Conservation (phyloP, 2,113 vertebrate species). For the Ceratotherium simum region DNA sequence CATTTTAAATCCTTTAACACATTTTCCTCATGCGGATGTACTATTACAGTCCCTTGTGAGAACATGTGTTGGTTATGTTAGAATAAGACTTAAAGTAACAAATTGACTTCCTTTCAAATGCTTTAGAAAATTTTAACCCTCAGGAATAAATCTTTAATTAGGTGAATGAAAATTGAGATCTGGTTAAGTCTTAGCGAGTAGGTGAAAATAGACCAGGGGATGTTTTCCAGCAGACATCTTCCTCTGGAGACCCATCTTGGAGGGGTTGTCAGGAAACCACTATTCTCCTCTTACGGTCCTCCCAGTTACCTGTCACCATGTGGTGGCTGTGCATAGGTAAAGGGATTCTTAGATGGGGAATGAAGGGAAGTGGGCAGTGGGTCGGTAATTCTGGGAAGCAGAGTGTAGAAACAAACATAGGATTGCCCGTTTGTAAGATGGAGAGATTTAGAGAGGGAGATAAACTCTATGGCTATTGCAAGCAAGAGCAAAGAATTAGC, state of each 20-base stretch:
- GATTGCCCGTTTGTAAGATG: neutral
- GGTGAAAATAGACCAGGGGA: slow-evolving; percentile 12
- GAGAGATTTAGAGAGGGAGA: neutral
- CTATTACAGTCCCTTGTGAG: slow-evolving; percentile 62
- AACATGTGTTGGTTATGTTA: slow-evolving; percentile 72
- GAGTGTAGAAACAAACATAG: neutral
- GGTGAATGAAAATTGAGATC: slow-evolving; percentile 48
- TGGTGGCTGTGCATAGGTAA: neutral
- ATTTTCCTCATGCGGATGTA: slow-evolving; percentile 65
- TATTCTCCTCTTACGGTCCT: neutral
- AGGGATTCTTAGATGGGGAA: neutral
- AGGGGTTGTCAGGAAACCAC: neutral
- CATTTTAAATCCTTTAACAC: slow-evolving; percentile 74
- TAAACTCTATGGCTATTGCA: neutral
- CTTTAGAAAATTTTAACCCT: slow-evolving; percentile 66
- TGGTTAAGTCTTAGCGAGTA: slow-evolving; percentile 15
- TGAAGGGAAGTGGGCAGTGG: neutral
- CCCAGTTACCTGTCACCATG: neutral
- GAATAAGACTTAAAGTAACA: slow-evolving; percentile 70
- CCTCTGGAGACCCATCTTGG: neutral
- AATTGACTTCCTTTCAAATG: slow-evolving; percentile 61
- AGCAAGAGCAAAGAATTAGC: neutral
- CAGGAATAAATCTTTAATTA: slow-evolving; percentile 65
- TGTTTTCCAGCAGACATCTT: neutral
- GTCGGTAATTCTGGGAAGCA: neutral